phyloP scores from a whole-genome alignment of 2,888 invertebrate species.

The Bimastos eiseni region DNA sequence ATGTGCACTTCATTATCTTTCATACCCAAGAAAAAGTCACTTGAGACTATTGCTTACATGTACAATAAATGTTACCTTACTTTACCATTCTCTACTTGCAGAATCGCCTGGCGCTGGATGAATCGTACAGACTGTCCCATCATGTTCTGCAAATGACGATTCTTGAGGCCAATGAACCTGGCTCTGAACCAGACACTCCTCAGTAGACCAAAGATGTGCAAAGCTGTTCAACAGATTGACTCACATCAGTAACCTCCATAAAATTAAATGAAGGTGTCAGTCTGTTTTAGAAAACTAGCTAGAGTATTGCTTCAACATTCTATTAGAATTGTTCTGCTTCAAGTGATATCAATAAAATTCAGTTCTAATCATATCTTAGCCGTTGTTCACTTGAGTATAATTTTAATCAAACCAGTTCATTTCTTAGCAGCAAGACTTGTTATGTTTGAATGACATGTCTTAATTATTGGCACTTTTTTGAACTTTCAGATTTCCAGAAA shows the following conservation, averaged over 20 bases:
- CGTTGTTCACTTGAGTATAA: not conserved
- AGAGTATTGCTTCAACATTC: not conserved
- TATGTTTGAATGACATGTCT: too few species aligned
- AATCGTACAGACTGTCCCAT: slow-evolving; percentile 15
- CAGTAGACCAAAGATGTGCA: not conserved
- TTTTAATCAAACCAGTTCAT: too few species aligned
- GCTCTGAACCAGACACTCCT: not conserved
- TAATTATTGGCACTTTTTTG: not conserved
- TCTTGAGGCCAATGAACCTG: not conserved
- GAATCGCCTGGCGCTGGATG: slow-evolving; percentile 30
- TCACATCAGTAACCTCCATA: not conserved
- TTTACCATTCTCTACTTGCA: not conserved
- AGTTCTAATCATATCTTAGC: not conserved
- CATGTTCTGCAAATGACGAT: slow-evolving; percentile 20
- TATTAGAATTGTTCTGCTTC: not conserved
- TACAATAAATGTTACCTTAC: not conserved
- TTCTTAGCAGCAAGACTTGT: too few species aligned
- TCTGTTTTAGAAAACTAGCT: not conserved
- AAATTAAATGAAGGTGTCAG: not conserved
- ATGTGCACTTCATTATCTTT: not conserved
- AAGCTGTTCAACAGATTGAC: too few species aligned
- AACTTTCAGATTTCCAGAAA: not conserved
- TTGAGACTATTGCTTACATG: too few species aligned
- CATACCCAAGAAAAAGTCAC: not conserved
- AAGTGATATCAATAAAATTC: too few species aligned